A percentile compares a stretch with the other conserved stretches of the same genome.
These are phyloP conservation scores for Ophthalmolycus amberensis DNA, from an alignment of 2,113 vertebrate genomes.

Conservation along the genomic window DNA sequence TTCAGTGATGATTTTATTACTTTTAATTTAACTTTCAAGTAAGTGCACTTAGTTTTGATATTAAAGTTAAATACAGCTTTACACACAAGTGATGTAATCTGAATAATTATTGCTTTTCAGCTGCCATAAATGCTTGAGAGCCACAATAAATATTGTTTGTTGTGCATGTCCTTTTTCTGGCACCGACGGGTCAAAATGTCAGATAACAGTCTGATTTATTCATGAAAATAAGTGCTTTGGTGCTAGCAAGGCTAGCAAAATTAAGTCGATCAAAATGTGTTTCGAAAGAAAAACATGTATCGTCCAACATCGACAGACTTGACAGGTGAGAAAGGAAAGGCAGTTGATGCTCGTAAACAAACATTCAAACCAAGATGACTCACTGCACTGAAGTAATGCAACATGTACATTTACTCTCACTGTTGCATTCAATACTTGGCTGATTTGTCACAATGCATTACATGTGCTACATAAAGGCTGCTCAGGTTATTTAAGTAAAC, in stretches of 20 bases:
- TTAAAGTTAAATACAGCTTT: neutral
- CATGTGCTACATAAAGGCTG: neutral
- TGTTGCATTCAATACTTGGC: neutral
- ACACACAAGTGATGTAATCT: neutral
- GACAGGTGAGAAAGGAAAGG: neutral
- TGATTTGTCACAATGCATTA: neutral
- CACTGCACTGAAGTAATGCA: neutral
- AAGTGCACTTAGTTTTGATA: neutral
- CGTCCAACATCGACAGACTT: neutral
- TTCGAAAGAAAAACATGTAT: neutral
- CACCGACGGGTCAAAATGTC: neutral
- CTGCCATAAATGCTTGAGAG: too few relatives aligned
- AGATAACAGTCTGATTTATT: neutral
- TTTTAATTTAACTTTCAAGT: neutral
- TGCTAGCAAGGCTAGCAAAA: neutral
- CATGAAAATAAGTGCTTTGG: neutral
- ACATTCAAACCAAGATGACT: neutral
- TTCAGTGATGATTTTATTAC: neutral
- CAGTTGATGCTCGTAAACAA: neutral
- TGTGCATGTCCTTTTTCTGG: neutral
- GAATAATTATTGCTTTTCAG: neutral
- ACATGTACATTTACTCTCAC: neutral
- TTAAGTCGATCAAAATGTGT: too few relatives aligned
- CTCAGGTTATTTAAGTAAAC: neutral
- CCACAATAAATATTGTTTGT: too few relatives aligned